Conservation (phyloP, 2,888 invertebrate genomes). For the Beris chalybata region DNA sequence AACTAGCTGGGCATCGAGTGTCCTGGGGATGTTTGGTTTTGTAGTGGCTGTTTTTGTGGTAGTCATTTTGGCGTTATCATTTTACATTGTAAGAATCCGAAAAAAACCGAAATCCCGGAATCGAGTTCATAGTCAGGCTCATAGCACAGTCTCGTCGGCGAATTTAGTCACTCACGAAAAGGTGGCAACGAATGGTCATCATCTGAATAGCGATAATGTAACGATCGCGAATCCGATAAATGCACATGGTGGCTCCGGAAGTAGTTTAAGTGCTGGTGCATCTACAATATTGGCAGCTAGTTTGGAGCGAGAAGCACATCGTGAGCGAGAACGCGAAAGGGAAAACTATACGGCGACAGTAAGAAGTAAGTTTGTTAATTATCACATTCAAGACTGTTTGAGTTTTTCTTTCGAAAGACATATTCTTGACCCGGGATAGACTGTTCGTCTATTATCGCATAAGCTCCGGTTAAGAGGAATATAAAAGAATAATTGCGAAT, state of each 20-base stretch:
- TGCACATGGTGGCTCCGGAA: slow-evolving; percentile 57
- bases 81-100: slow-evolving; percentile 74
- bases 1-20: slow-evolving; percentile 57
- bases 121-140: slow-evolving; percentile 53
- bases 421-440: no score
- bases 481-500: no score
- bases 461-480: no score
- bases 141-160: slow-evolving; percentile 54
- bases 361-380: slow-evolving; percentile 57
- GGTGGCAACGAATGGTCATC: slow-evolving; percentile 44
- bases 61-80: slow-evolving; percentile 73
- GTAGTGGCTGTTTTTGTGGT: slow-evolving; percentile 73
- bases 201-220: slow-evolving; percentile 44
- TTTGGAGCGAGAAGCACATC: slow-evolving; percentile 55
- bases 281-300: slow-evolving; percentile 64
- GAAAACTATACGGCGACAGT: slow-evolving; percentile 61
- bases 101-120: slow-evolving; percentile 50
- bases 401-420: no score
- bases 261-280: slow-evolving; percentile 62
- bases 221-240: slow-evolving; percentile 52
- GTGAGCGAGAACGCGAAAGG: slow-evolving; percentile 53
- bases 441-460: no score
- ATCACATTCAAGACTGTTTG: no score
- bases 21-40: slow-evolving; percentile 66
- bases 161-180: slow-evolving; percentile 54